A percentile compares a stretch with the other conserved stretches of the same genome.
Conservation (phyloP, 2,113 vertebrate species). For the Eolophus roseicapilla region DNA sequence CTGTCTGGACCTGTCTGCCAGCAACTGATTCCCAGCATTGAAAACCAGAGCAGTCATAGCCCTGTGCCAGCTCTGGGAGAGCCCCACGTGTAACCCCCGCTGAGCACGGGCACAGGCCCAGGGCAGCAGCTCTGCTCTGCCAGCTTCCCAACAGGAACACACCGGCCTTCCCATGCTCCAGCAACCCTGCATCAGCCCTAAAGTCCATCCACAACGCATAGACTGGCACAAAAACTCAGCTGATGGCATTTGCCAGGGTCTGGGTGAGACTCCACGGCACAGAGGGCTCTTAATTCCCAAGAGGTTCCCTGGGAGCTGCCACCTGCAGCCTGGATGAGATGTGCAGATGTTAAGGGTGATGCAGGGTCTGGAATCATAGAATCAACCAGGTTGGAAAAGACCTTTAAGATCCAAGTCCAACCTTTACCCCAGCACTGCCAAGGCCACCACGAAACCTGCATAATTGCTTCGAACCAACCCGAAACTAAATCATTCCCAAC, state of each 20-base stretch:
- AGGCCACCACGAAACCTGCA: not conserved
- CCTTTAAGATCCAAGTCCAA: not conserved
- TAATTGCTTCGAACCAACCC: not conserved
- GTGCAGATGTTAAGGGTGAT: not conserved
- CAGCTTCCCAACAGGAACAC: not conserved
- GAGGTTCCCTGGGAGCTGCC: not conserved
- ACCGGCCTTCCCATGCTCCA: rapidly evolving
- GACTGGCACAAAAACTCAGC: not conserved
- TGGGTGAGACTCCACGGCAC: not conserved
- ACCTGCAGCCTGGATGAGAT: not conserved
- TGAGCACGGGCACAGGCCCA: not conserved
- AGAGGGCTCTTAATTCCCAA: not conserved
- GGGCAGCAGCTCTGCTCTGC: not conserved
- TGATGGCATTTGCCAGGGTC: rapidly evolving
- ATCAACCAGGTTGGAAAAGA: not conserved
- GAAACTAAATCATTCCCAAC: not conserved
- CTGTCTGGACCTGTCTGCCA: not conserved
- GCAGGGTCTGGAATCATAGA: not conserved
- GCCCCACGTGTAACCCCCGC: not conserved
- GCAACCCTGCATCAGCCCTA: not conserved
- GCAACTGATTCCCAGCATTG: not conserved
- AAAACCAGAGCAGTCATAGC: rapidly evolving
- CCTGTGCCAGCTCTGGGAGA: not conserved
- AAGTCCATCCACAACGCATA: not conserved
- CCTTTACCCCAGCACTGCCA: not conserved